These are phyloP conservation scores for cat (Felis catus) DNA, from an alignment of 2,113 vertebrate species.

Conservation along the genomic window F.catus_Fca126_mat1.0 CM031424.1:21145001-21145500, in stretches of 20 bases:
- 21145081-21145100: conserved; percentile 93
- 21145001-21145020: conserved; percentile 85
- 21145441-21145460: conserved; percentile 61
- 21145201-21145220: conserved; percentile 80
- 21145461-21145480: conserved; percentile 82
- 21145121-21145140: conserved; percentile 88
- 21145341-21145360: conserved; percentile 85
- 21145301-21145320: conserved; percentile 86
- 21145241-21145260: conserved; percentile 85
- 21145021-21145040: conserved; percentile 75
- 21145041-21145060: conserved; percentile 88
- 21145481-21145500: conserved; percentile 72
- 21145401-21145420: conserved; percentile 79
- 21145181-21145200: conserved; percentile 87
- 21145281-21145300: conserved; percentile 84
- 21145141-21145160: conserved; percentile 89
- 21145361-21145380: conserved; percentile 77
- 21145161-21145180: conserved; percentile 86
- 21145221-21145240: conserved; percentile 74
- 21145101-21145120: conserved; percentile 89
- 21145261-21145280: conserved; percentile 82
- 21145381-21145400: conserved; percentile 79
- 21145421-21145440: conserved; percentile 74
- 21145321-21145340: conserved; percentile 84
- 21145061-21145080: conserved; percentile 93